Evolutionary conservation across 2,888 invertebrate genomes (phyloP).

Genomic region (Lymantria dispar): DNA sequence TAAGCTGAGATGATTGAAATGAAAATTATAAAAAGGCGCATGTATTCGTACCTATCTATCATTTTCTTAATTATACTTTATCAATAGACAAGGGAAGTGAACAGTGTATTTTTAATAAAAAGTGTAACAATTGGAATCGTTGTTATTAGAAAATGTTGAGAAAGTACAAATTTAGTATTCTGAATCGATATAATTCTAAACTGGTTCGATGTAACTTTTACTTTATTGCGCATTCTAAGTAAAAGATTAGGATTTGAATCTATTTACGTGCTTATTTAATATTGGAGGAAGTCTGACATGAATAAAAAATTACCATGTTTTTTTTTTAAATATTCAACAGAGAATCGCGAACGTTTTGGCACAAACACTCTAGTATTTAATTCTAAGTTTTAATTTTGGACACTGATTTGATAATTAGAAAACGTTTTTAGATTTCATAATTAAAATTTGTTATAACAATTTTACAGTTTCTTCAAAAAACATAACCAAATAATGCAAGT

Average conservation of each 20-base stretch:
- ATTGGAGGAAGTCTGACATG: background rate
- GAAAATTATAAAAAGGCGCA: too few species aligned
- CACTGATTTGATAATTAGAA: too few species aligned
- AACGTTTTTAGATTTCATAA: too few species aligned
- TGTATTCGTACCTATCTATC: background rate
- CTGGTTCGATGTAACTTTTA: conserved; percentile 44
- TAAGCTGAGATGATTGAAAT: too few species aligned
- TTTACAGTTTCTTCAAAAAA: too few species aligned
- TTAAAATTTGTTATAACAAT: too few species aligned
- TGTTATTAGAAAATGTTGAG: conserved; percentile 32
- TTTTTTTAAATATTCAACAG: too few species aligned
- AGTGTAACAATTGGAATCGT: background rate
- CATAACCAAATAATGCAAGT: too few species aligned
- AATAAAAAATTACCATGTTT: too few species aligned
- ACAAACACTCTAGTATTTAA: too few species aligned
- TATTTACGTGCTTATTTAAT: conserved; percentile 13
- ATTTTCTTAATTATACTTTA: background rate
- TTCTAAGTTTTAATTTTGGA: too few species aligned
- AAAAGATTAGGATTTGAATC: conserved; percentile 18
- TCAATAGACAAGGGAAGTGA: background rate
- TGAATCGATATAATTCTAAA: conserved; percentile 34
- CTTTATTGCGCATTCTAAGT: conserved; percentile 35
- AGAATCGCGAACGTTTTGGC: too few species aligned
- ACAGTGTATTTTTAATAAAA: background rate
- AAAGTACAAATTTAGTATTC: conserved; percentile 48